These are phyloP conservation scores for Caenorhabditis zanzibari DNA, from an alignment of 2,888 invertebrate genomes.

Conservation along the genomic window DNA sequence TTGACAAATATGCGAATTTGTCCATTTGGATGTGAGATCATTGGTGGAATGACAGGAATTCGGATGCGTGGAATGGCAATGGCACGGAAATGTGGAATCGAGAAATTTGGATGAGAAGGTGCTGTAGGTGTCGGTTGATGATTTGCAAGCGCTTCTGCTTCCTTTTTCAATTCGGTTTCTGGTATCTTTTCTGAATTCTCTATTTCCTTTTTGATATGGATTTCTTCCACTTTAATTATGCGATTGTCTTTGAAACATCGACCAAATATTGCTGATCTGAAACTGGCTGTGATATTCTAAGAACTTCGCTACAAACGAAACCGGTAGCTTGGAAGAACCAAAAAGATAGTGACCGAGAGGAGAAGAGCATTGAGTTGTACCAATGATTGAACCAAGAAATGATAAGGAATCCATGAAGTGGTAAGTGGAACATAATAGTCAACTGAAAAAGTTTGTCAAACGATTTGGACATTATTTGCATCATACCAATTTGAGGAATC, in stretches of 20 bases:
- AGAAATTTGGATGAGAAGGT: conserved; percentile 1
- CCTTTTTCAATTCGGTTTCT: conserved; percentile 28
- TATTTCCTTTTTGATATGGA: conserved; percentile 35
- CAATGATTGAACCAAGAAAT: conserved; percentile 55
- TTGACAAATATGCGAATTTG: conserved; percentile 57
- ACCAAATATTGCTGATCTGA: conserved; percentile 50
- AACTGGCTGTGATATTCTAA: neutral
- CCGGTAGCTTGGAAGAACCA: conserved; percentile 62
- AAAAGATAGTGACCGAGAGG: conserved; percentile 50
- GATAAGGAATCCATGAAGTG: conserved; percentile 48
- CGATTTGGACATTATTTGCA: neutral
- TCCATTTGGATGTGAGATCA: conserved; percentile 11
- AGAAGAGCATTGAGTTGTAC: conserved; percentile 53
- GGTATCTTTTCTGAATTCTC: conserved; percentile 4
- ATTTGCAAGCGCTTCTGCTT: conserved; percentile 37
- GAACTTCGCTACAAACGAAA: neutral
- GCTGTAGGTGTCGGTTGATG: neutral
- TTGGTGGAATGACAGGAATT: conserved; percentile 29
- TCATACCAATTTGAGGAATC: conserved; percentile 56
- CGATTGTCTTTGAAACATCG: conserved; percentile 40
- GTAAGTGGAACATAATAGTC: conserved; percentile 57
- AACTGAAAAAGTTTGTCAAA: conserved; percentile 29
- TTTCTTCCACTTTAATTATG: conserved; percentile 48
- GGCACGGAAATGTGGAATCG: conserved; percentile 39
- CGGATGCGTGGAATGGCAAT: conserved; percentile 30